Conservation (phyloP, 2,797 vertebrate genomes). For the Gymnothorax reevesii region DNA sequence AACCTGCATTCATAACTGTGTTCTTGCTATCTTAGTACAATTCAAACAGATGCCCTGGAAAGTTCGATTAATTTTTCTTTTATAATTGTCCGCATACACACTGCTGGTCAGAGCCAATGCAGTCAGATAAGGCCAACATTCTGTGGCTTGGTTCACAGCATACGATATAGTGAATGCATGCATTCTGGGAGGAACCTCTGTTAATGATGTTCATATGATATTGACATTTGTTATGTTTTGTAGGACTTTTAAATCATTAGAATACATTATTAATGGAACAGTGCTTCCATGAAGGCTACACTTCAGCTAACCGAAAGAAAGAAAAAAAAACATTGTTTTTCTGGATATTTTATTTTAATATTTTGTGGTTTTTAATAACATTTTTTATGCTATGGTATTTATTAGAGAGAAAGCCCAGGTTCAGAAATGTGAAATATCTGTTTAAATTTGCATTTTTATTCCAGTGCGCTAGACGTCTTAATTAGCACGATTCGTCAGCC, state of each 20-base stretch:
- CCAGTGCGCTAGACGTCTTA: no score
- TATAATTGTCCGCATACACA: neutral
- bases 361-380: neutral
- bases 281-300: neutral
- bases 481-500: no score
- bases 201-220: neutral
- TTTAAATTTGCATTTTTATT: no score
- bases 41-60: constrained; percentile 4
- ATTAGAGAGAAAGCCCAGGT: no score
- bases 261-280: neutral
- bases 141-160: constrained; percentile 14
- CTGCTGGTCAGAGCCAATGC: neutral
- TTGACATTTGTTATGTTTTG: neutral
- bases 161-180: neutral
- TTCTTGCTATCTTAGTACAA: neutral
- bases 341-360: constrained; percentile 3
- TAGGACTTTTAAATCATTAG: neutral
- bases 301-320: neutral
- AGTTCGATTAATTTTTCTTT: neutral
- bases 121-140: neutral
- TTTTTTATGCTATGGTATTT: no score
- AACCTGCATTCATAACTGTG: constrained; percentile 25
- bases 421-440: no score
- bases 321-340: neutral
- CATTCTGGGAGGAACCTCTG: neutral